Conservation (phyloP, 2,888 invertebrate species). For the Caenorhabditis imperialis region DNA sequence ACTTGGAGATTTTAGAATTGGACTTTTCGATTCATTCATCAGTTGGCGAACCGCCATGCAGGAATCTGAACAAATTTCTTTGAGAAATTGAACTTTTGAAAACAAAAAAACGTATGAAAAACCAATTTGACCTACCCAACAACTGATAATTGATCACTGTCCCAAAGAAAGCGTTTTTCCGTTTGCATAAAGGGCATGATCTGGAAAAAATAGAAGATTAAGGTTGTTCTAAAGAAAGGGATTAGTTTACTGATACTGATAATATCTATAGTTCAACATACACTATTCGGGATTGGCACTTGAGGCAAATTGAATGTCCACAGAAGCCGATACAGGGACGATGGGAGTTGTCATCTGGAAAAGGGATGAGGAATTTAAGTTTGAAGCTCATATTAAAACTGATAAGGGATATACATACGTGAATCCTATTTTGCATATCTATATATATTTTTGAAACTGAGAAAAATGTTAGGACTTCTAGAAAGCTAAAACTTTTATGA, state of each 20-base stretch:
- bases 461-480: too few relatives aligned
- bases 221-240: background rate
- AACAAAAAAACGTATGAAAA: too few relatives aligned
- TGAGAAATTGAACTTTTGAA: too few relatives aligned
- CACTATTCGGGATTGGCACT: constrained; percentile 54
- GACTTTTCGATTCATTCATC: constrained; percentile 31
- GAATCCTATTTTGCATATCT: too few relatives aligned
- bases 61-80: constrained; percentile 20
- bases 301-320: constrained; percentile 53
- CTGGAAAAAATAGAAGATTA: constrained; percentile 14
- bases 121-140: too few relatives aligned
- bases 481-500: too few relatives aligned
- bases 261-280: too few relatives aligned
- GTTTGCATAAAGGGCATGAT: constrained; percentile 52
- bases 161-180: constrained; percentile 54
- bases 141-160: constrained; percentile 57
- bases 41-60: constrained; percentile 43
- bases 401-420: too few relatives aligned
- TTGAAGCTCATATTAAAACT: background rate
- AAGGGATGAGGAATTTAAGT: background rate
- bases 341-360: constrained; percentile 47
- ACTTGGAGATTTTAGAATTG: constrained; percentile 29
- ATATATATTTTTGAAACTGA: too few relatives aligned
- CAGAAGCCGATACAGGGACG: constrained; percentile 56
- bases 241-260: background rate